phyloP scores from a whole-genome alignment of 2,797 vertebrate species.

The Chromobotia macracanthus region DNA sequence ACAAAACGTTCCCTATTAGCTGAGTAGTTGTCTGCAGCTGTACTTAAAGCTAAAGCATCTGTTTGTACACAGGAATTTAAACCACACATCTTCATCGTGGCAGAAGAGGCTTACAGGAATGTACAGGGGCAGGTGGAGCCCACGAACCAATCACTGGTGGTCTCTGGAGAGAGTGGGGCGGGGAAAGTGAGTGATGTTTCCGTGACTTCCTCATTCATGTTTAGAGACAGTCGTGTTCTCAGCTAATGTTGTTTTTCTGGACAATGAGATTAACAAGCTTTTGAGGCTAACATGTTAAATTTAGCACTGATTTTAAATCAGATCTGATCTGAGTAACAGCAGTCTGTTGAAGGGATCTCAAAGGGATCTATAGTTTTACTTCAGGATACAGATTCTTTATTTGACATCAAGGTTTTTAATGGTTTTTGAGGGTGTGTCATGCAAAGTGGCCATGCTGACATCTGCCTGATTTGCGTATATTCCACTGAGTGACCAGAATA shows the following conservation, averaged over 20 bases:
- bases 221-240: not conserved
- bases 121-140: constrained; percentile 85
- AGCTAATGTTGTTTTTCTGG: not conserved
- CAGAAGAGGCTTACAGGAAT: constrained; percentile 93
- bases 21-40: constrained; percentile 5
- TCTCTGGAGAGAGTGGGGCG: constrained; percentile 96
- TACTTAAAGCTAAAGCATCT: constrained; percentile 8
- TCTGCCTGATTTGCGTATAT: not conserved
- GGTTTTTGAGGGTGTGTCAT: not conserved
- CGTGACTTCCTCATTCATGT: not conserved
- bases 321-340: not conserved
- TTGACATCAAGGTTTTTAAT: not conserved
- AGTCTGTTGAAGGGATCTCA: not conserved
- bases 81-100: constrained; percentile 93
- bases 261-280: not conserved
- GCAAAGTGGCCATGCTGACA: not conserved
- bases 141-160: constrained; percentile 90
- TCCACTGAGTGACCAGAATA: not conserved
- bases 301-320: not conserved
- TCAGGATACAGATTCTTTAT: not conserved
- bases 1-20: too few species aligned
- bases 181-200: constrained; percentile 84
- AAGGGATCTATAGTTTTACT: not conserved
- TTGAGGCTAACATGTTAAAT: not conserved
- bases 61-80: constrained; percentile 78